Evolutionary conservation across 1,140 invertebrate genomes (phyloP), one percentile per base, ranked within the genome.

Genomic region (Caenorhabditis remanei): DNA sequence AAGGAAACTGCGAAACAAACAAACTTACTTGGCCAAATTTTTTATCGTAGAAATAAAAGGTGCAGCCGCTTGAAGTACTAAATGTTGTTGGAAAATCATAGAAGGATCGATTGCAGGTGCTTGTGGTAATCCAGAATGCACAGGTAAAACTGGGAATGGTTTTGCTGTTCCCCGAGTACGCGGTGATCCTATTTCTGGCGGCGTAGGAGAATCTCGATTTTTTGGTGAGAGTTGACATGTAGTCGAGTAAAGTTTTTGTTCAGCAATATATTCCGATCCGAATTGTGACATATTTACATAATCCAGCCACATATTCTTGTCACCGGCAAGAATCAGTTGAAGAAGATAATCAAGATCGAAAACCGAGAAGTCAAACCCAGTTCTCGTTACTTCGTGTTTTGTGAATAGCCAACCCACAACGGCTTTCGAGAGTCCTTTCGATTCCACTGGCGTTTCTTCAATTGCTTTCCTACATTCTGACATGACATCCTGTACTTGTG

Each of bases 301-400:
- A 53, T 88, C 84, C 24, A 85, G 40, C 87, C 87, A 88, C 21
- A 83, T 61, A 14, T 63, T 88, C 63, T 88, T 71, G 48, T 58
- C 58, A 1, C 58, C 84, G n/a, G 84, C 19, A 13, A 88, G 40
- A 71, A 85, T 79, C 7, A 85, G 63, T 53, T 88, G 87, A 24
- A 88, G 87, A 21, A 88, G 84, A 55, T 88, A 88, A 53, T 88
- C 87, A 8, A 88, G 84, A 46, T 88, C 87, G 82, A 88, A 88
- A 11, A 53, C 48, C 6, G 83, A 67, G 58, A 85, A 88, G 48
- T 88, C 83, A 67, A 88, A 88, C 4, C 61, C 43, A n/a, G 41
- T 84, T 40, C 53, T 11, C 0, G 87, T 85, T 14, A 88, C 84
- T 43, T 88, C 87, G 14, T 71, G 43, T 32, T 53, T 75, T 13